These are phyloP conservation scores for Amphipoea oculea DNA, from an alignment of 2,888 invertebrate genomes.

Conservation along the genomic window DNA sequence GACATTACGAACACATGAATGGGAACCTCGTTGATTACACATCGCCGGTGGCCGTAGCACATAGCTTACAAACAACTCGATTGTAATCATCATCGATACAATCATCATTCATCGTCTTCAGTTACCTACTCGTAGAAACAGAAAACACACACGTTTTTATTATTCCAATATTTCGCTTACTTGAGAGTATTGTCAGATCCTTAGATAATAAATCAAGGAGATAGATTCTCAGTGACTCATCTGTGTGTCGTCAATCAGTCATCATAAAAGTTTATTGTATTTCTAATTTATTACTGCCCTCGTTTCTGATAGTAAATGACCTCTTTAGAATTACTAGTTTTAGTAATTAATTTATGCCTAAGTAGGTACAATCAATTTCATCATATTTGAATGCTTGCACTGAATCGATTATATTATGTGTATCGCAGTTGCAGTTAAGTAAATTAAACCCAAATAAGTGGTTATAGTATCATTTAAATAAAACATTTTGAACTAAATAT, in stretches of 20 bases:
- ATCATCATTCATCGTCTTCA: conserved; percentile 16
- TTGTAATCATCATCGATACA: conserved; percentile 22
- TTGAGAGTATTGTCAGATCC: conserved; percentile 32
- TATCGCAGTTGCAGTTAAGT: conserved; percentile 8
- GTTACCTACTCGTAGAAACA: background rate
- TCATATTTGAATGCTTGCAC: conserved; percentile 16
- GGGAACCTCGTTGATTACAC: conserved; percentile 27
- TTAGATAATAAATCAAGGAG: conserved; percentile 39
- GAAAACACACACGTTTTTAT: conserved; percentile 20
- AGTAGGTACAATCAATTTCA: conserved; percentile 15
- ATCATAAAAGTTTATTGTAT: conserved; percentile 56
- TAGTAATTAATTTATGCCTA: conserved; percentile 31
- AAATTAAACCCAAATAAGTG: conserved; percentile 20
- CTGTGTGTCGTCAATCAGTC: conserved; percentile 51
- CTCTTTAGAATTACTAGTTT: conserved; percentile 42
- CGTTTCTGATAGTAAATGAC: conserved; percentile 49
- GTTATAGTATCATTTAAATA: background rate
- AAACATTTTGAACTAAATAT: conserved; percentile 22
- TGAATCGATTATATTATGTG: background rate
- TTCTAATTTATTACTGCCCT: conserved; percentile 51
- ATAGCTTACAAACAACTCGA: conserved; percentile 22
- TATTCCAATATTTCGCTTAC: conserved; percentile 19
- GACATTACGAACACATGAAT: conserved; percentile 42
- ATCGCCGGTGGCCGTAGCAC: background rate
- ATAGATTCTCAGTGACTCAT: conserved; percentile 47